phyloP scores from a whole-genome alignment of 2,113 vertebrate genomes.

The Paracanthobrama guichenoti region DNA sequence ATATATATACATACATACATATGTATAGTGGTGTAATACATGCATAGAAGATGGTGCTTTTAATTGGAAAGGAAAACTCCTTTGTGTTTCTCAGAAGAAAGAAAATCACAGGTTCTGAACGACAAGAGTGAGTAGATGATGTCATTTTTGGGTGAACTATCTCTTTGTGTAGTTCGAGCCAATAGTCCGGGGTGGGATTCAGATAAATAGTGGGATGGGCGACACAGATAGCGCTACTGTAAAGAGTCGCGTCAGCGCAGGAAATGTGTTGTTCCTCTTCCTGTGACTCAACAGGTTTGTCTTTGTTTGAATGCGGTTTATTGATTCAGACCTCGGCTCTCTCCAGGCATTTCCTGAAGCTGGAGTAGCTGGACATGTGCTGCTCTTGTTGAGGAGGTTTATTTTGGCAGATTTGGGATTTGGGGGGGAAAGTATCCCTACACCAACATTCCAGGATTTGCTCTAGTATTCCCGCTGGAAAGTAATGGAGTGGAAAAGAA shows the following conservation, averaged over 20 bases:
- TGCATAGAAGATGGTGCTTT: background rate
- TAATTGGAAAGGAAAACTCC: background rate
- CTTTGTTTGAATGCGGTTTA: conserved; percentile 66
- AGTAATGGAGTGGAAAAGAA: conserved; percentile 56
- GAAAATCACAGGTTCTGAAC: background rate
- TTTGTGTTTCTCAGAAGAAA: background rate
- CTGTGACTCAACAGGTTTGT: conserved; percentile 66
- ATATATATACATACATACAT: too few relatives aligned
- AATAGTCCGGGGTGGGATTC: background rate
- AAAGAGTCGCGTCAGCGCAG: conserved; percentile 44
- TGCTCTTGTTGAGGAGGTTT: conserved; percentile 71
- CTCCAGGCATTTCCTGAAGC: conserved; percentile 76
- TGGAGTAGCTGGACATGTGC: conserved; percentile 71
- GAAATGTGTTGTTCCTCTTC: conserved; percentile 52
- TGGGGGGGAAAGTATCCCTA: conserved; percentile 56
- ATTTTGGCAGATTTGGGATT: conserved; percentile 72
- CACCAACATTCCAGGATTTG: conserved; percentile 73
- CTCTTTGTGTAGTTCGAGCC: background rate
- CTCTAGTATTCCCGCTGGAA: conserved; percentile 70
- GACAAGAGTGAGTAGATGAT: background rate
- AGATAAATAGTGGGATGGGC: background rate
- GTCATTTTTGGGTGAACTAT: background rate
- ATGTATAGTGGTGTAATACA: too few relatives aligned
- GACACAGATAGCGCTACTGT: conserved; percentile 9
- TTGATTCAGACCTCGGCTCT: conserved; percentile 69